phyloP scores from a whole-genome alignment of 2,888 invertebrate species.

The Melitaea athalia region DNA sequence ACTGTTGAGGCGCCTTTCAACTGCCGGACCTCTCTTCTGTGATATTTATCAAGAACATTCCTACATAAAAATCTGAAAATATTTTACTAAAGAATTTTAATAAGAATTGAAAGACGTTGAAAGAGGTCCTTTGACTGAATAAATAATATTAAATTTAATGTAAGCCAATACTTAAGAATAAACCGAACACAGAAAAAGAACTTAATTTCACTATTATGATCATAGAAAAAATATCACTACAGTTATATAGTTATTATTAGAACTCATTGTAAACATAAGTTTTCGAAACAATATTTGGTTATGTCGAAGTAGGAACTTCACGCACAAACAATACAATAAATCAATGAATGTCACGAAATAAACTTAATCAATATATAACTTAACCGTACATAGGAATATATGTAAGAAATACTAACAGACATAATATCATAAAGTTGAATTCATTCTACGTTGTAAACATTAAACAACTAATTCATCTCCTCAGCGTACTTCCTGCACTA shows the following conservation, averaged over 20 bases:
- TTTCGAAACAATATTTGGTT: no score
- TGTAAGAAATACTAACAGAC: background rate
- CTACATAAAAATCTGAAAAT: constrained; percentile 18
- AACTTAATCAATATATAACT: no score
- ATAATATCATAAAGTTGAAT: background rate
- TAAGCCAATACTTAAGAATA: background rate
- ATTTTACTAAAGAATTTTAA: constrained; percentile 8
- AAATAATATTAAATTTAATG: background rate
- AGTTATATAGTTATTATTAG: no score
- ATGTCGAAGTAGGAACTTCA: no score
- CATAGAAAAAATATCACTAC: no score
- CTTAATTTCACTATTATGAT: no score
- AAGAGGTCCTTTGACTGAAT: background rate
- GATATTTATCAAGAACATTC: constrained; percentile 22
- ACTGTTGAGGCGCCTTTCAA: constrained; percentile 3
- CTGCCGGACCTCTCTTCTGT: constrained; percentile 15
- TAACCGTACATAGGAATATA: no score
- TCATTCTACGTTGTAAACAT: background rate
- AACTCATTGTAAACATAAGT: no score
- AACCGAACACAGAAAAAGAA: background rate
- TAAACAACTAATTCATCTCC: background rate
- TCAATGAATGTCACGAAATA: no score
- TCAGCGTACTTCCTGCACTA: background rate
- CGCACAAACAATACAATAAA: no score
- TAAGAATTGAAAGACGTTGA: constrained; percentile 4